Evolutionary conservation across 2,113 vertebrate species (phyloP).

Genomic region (Anguilla rostrata): DNA sequence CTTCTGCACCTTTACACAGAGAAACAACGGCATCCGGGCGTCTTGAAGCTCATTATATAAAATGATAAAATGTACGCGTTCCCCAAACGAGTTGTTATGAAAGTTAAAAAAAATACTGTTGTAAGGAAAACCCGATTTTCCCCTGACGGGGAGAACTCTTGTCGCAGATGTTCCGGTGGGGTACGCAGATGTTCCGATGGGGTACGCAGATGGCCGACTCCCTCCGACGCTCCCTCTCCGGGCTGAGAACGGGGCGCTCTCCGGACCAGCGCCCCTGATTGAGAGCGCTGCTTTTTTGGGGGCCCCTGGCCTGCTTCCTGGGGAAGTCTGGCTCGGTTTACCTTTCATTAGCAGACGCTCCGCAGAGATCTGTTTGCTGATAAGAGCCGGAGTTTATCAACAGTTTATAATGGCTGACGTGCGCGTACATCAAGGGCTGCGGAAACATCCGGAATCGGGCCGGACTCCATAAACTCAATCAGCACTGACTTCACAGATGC

Average conservation of each 20-base stretch:
- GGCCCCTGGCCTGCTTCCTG: conserved; percentile 14
- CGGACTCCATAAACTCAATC: conserved; percentile 59
- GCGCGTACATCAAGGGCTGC: conserved; percentile 59
- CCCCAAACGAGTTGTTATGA: too few species aligned
- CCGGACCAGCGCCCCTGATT: conserved; percentile 15
- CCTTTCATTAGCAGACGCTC: conserved; percentile 59
- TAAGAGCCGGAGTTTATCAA: conserved; percentile 58
- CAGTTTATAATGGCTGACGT: conserved; percentile 58
- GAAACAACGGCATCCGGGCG: too few species aligned
- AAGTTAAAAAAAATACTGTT: too few species aligned
- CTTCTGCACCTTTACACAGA: too few species aligned
- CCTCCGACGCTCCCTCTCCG: background rate
- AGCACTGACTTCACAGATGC: conserved; percentile 47
- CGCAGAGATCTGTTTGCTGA: conserved; percentile 60
- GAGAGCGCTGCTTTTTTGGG: background rate
- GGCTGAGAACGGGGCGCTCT: background rate
- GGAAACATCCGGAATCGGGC: conserved; percentile 47
- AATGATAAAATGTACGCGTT: too few species aligned
- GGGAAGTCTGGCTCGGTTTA: conserved; percentile 44
- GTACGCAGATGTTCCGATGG: too few species aligned
- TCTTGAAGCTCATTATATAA: too few species aligned
- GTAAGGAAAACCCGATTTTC: too few species aligned
- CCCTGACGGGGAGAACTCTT: too few species aligned
- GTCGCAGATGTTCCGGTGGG: too few species aligned
- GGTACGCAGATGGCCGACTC: too few species aligned